These are phyloP conservation scores for Melieria omissa DNA, from an alignment of 2,888 invertebrate genomes.

Conservation along the genomic window DNA sequence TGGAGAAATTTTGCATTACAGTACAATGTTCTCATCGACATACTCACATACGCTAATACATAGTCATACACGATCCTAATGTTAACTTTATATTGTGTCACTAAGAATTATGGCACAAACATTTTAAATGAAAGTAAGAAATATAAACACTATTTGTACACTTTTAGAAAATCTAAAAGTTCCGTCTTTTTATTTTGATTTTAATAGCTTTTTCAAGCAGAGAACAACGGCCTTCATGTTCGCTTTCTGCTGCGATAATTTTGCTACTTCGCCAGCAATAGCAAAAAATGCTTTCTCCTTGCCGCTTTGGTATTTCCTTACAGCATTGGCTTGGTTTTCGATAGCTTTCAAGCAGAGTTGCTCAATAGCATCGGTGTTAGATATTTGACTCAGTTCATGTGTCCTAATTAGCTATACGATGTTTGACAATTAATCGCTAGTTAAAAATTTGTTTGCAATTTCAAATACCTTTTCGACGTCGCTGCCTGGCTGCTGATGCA, in stretches of 20 bases:
- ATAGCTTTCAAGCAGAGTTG: slow-evolving; percentile 73
- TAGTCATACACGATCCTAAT: slow-evolving; percentile 11
- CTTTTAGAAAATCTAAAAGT: slow-evolving; percentile 11
- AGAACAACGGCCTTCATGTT: slow-evolving; percentile 75
- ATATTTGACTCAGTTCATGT: slow-evolving; percentile 75
- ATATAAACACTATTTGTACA: slow-evolving; percentile 15
- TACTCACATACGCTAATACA: not conserved
- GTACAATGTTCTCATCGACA: slow-evolving; percentile 43
- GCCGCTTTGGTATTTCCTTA: slow-evolving; percentile 75
- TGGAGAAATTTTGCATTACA: slow-evolving; percentile 53
- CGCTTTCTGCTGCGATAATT: slow-evolving; percentile 72
- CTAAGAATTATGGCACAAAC: too few species aligned
- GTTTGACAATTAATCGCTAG: slow-evolving; percentile 33
- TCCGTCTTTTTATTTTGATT: slow-evolving; percentile 17
- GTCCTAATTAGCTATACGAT: slow-evolving; percentile 70
- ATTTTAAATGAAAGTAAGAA: too few species aligned
- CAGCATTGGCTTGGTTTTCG: slow-evolving; percentile 74
- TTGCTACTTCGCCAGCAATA: slow-evolving; percentile 73
- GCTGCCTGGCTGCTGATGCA: slow-evolving; percentile 65
- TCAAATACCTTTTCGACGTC: slow-evolving; percentile 61
- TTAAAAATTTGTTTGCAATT: not conserved
- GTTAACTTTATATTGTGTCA: slow-evolving; percentile 2
- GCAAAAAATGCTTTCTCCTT: slow-evolving; percentile 77
- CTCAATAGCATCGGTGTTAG: slow-evolving; percentile 71
- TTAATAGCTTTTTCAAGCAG: slow-evolving; percentile 69